Conservation (phyloP, 2,797 vertebrate genomes). For the Telmatherina bonti region DNA sequence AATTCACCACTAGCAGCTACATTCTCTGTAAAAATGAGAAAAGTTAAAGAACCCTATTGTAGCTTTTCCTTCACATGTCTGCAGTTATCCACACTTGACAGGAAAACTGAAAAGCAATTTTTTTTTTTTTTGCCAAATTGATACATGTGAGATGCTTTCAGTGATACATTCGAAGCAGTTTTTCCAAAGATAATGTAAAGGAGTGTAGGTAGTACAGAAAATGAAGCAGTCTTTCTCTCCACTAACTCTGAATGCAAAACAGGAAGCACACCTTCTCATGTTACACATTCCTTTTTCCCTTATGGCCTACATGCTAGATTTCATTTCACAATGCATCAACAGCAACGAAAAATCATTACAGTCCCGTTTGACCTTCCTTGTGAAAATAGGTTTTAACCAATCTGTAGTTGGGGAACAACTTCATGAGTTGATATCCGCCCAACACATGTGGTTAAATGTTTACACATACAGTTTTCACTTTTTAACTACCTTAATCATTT, state of each 20-base stretch:
- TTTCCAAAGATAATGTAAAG: constrained; percentile 32
- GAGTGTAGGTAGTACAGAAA: not conserved
- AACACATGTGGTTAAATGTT: not conserved
- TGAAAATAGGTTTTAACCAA: constrained; percentile 47
- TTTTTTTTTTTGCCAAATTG: constrained; percentile 36
- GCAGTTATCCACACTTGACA: constrained; percentile 42
- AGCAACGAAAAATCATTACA: not conserved
- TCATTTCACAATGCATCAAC: constrained; percentile 3
- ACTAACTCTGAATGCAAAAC: constrained; percentile 30
- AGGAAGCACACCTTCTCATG: constrained; percentile 15
- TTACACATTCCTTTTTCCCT: not conserved
- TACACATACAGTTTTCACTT: constrained; percentile 2
- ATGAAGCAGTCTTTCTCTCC: constrained; percentile 7
- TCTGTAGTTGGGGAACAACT: constrained; percentile 1
- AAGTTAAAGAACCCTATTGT: constrained; percentile 28
- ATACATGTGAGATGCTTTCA: constrained; percentile 40
- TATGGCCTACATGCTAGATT: not conserved
- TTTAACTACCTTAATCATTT: not conserved
- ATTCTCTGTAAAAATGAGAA: constrained; percentile 32
- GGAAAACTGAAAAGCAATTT: constrained; percentile 16
- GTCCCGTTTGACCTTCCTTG: no score
- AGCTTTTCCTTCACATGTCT: constrained; percentile 24
- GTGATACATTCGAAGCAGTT: constrained; percentile 26
- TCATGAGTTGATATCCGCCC: not conserved
- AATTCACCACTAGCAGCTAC: constrained; percentile 59